Evolutionary conservation across 2,888 invertebrate species (phyloP).

Genomic region (Sesia bembeciformis): DNA sequence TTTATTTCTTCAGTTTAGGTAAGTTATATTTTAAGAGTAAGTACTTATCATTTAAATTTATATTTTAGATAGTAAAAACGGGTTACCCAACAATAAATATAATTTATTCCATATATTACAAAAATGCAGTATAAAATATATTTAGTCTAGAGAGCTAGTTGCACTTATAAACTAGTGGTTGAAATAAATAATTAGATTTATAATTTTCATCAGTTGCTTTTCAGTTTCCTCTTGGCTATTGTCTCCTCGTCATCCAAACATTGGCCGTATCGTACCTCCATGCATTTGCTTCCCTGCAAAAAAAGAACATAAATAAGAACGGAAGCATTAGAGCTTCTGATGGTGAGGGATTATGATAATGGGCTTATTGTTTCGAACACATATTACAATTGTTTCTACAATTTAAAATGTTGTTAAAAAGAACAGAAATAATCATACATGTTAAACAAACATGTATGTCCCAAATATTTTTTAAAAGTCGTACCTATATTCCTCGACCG

Average conservation of each 20-base stretch:
- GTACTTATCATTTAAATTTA: background rate
- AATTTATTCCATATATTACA: background rate
- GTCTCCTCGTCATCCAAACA: constrained; percentile 68
- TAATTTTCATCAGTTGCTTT: constrained; percentile 15
- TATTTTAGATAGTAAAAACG: background rate
- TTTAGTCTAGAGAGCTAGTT: background rate
- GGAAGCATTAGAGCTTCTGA: no score
- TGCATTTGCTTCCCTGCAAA: constrained; percentile 75
- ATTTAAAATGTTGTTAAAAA: no score
- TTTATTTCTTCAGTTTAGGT: no score
- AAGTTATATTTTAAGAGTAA: background rate
- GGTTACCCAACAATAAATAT: background rate
- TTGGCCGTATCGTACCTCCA: constrained; percentile 76
- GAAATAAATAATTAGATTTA: background rate
- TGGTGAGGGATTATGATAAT: no score
- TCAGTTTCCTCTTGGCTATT: constrained; percentile 46
- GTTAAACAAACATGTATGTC: no score
- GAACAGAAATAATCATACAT: no score
- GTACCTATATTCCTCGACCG: no score
- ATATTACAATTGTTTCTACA: no score
- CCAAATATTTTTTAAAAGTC: no score
- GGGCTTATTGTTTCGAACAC: no score
- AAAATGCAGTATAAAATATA: background rate
- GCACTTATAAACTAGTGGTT: background rate
- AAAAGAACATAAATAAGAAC: background rate